phyloP scores from a whole-genome alignment of 1,140 invertebrate genomes.

The Drosophila quadrilineata region DNA sequence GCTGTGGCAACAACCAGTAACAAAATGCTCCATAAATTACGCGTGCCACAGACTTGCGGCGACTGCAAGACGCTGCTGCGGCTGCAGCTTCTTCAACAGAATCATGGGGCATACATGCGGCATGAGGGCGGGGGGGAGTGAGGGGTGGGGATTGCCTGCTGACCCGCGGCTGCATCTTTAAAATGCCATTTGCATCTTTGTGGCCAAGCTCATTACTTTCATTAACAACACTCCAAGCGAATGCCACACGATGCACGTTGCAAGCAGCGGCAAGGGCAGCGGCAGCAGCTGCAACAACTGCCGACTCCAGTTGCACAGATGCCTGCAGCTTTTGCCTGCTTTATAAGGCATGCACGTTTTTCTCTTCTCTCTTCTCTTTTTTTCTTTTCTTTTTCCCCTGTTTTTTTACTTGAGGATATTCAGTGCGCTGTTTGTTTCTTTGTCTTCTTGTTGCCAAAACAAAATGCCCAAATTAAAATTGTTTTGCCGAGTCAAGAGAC shows the following conservation, averaged over 20 bases:
- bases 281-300: conserved; percentile 43
- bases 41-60: conserved; percentile 44
- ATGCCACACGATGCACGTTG: conserved; percentile 56
- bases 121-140: not conserved
- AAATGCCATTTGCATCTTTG: conserved; percentile 80
- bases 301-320: conserved; percentile 5
- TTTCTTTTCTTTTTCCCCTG: not conserved
- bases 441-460: conserved; percentile 80
- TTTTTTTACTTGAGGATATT: too few relatives aligned
- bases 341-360: conserved; percentile 73
- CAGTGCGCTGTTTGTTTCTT: conserved; percentile 45
- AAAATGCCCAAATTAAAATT: conserved; percentile 80
- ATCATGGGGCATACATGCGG: too few relatives aligned
- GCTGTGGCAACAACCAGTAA: too few relatives aligned
- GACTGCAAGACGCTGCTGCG: not conserved
- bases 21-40: conserved; percentile 78
- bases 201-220: conserved; percentile 78
- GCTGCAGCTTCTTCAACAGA: too few relatives aligned
- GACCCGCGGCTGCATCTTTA: conserved; percentile 76
- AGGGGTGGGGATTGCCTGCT: conserved; percentile 22
- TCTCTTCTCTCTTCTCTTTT: conserved; percentile 18
- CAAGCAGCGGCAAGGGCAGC: too few relatives aligned
- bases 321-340: conserved; percentile 35
- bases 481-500: conserved; percentile 52
- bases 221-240: conserved; percentile 72